A percentile compares a stretch with the other conserved stretches of the same genome.
Conservation (phyloP, 2,113 vertebrate species). For the Oncorhynchus gorbuscha region DNA sequence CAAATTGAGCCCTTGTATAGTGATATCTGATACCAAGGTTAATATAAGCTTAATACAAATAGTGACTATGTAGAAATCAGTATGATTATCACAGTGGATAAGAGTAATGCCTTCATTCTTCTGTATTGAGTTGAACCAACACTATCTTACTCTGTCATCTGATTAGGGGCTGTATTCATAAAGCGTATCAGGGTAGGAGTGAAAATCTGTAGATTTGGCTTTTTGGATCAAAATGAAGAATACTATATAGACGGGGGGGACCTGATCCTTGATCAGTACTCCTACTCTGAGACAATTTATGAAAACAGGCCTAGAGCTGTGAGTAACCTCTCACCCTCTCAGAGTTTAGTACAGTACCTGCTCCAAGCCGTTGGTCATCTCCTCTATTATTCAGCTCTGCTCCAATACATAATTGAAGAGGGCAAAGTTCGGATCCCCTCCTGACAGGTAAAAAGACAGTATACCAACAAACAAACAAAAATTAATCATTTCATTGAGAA, state of each 20-base stretch:
- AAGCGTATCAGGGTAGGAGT: no score
- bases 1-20: background rate
- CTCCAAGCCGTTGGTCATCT: background rate
- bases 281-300: no score
- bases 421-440: constrained; percentile 27
- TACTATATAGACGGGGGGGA: background rate
- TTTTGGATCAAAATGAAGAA: background rate
- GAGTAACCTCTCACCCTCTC: background rate
- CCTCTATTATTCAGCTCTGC: constrained; percentile 15
- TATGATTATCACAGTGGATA: no score
- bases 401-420: constrained; percentile 29
- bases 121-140: no score
- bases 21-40: background rate
- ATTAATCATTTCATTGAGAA: no score
- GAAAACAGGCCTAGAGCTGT: background rate
- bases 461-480: background rate
- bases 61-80: no score
- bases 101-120: no score
- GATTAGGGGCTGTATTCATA: no score
- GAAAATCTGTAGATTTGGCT: background rate
- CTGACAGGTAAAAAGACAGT: constrained; percentile 2
- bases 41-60: no score
- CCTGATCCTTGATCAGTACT: background rate
- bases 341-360: constrained; percentile 17
- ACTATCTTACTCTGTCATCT: no score